These are phyloP conservation scores for Nomada ruficornis DNA, from an alignment of 2,888 invertebrate species.

Conservation along the genomic window DNA sequence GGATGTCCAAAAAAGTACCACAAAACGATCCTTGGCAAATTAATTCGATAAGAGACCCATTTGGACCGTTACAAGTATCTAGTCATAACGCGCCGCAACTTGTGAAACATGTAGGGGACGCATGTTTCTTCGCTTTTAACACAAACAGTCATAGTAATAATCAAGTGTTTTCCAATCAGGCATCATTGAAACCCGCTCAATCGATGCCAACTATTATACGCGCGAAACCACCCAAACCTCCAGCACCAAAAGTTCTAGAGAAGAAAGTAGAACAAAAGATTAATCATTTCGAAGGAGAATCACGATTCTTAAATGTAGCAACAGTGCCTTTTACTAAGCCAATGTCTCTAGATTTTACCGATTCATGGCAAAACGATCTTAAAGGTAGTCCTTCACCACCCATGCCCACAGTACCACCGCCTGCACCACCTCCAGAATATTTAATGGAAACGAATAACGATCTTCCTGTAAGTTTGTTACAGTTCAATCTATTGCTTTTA, in stretches of 20 bases:
- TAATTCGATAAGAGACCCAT: slow-evolving; percentile 84
- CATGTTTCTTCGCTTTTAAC: slow-evolving; percentile 78
- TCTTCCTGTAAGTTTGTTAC: slow-evolving; percentile 66
- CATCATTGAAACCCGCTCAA: slow-evolving; percentile 50
- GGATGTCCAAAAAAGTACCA: slow-evolving; percentile 85
- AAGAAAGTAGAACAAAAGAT: slow-evolving; percentile 75
- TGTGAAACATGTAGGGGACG: slow-evolving; percentile 74
- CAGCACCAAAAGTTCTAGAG: slow-evolving; percentile 84
- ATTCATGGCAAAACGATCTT: slow-evolving; percentile 64
- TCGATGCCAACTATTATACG: slow-evolving; percentile 91
- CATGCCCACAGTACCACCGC: slow-evolving; percentile 92
- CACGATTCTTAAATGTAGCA: slow-evolving; percentile 22
- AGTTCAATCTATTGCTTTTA: not conserved
- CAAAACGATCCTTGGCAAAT: slow-evolving; percentile 86
- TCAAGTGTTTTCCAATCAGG: slow-evolving; percentile 58
- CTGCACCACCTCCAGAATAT: slow-evolving; percentile 88
- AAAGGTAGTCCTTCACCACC: slow-evolving; percentile 88
- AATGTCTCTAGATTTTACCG: slow-evolving; percentile 53
- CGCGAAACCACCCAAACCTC: slow-evolving; percentile 87
- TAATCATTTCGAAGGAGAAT: slow-evolving; percentile 30
- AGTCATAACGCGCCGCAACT: slow-evolving; percentile 55
- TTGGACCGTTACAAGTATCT: slow-evolving; percentile 84
- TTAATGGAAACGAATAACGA: slow-evolving; percentile 75
- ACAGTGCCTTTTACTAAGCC: slow-evolving; percentile 51
- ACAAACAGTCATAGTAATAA: slow-evolving; percentile 56